phyloP scores from a whole-genome alignment of 2,113 vertebrate species.

The Parus major region DNA sequence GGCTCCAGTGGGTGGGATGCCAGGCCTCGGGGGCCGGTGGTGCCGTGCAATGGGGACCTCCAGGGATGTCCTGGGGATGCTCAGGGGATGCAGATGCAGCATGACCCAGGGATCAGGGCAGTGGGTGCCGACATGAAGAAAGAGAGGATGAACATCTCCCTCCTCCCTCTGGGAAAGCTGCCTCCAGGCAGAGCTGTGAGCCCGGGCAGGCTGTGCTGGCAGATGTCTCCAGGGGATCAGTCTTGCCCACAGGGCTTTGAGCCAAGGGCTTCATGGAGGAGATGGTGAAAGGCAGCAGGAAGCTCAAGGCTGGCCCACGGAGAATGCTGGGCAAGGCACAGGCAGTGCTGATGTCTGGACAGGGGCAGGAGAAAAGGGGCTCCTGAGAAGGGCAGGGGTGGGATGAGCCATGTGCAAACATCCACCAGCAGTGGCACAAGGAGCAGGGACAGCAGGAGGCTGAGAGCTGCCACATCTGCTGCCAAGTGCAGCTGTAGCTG shows the following conservation, averaged over 20 bases:
- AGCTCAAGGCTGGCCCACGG: not conserved
- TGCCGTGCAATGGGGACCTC: not conserved
- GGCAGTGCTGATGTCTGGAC: not conserved
- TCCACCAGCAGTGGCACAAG: not conserved
- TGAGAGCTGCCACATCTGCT: not conserved
- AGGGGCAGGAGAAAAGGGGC: not conserved
- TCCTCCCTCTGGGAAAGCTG: not conserved
- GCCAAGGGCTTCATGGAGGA: not conserved
- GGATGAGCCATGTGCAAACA: not conserved
- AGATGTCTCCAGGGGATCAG: not conserved
- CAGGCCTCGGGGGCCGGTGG: fast-evolving
- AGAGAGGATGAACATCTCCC: not conserved
- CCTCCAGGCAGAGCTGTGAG: not conserved
- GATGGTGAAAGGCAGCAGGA: not conserved
- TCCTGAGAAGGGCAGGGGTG: not conserved
- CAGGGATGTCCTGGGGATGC: not conserved
- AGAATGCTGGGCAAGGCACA: fast-evolving
- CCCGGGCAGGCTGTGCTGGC: not conserved
- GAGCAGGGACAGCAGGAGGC: not conserved
- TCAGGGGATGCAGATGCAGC: fast-evolving
- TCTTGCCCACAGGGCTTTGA: not conserved
- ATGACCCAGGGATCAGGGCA: not conserved
- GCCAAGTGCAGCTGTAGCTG: not conserved
- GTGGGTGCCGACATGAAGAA: not conserved
- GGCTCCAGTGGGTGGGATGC: fast-evolving